Evolutionary conservation across 2,797 vertebrate species (phyloP).

Genomic region (Alcedo atthis): DNA sequence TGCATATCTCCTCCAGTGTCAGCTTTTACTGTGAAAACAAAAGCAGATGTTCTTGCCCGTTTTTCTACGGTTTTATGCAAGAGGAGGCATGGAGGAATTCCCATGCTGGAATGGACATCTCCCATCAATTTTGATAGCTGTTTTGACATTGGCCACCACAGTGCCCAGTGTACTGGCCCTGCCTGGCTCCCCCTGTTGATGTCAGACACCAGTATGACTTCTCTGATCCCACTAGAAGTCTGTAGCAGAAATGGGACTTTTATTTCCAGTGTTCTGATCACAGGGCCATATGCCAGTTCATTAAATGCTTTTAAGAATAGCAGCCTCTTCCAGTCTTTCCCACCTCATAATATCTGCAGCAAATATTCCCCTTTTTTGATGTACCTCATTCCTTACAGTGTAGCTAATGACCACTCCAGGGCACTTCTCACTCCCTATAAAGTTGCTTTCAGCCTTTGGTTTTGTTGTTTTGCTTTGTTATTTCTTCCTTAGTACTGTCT

Average conservation of each 20-base stretch:
- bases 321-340: background rate
- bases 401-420: conserved; percentile 40
- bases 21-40: conserved; percentile 55
- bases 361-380: conserved; percentile 12
- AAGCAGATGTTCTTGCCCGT: conserved; percentile 57
- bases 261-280: conserved; percentile 9
- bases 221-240: background rate
- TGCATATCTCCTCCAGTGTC: conserved; percentile 7
- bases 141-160: background rate
- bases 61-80: conserved; percentile 29
- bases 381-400: background rate
- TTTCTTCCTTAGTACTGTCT: background rate
- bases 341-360: conserved; percentile 34
- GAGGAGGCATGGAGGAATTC: background rate
- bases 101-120: background rate
- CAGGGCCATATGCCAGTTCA: conserved; percentile 20
- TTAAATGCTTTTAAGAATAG: conserved; percentile 21
- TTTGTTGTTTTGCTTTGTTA: background rate
- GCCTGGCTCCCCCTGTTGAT: background rate
- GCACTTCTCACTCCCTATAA: conserved; percentile 19
- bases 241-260: conserved; percentile 4
- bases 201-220: background rate
- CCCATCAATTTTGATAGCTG: background rate
- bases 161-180: background rate
- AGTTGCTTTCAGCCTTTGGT: background rate